These are phyloP conservation scores for Eilema depressum DNA, from an alignment of 2,888 invertebrate species.

Conservation along the genomic window DNA sequence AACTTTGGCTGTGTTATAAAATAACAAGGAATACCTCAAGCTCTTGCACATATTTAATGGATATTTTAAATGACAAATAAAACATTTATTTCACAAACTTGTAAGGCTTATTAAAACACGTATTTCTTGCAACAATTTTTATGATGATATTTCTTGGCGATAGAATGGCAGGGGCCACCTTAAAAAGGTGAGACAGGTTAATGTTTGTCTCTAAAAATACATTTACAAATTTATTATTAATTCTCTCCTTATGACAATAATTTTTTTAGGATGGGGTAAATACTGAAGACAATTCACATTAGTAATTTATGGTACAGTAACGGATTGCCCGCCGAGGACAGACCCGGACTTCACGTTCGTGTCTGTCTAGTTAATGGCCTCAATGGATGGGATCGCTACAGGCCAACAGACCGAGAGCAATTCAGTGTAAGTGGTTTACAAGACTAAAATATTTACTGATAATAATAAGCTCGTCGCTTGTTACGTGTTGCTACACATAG, in stretches of 20 bases:
- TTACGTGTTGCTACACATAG: background rate
- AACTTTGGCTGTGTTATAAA: too few species aligned
- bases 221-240: background rate
- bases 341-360: background rate
- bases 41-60: too few species aligned
- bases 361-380: background rate
- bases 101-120: too few species aligned
- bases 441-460: slow-evolving; percentile 1
- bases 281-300: background rate
- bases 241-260: background rate
- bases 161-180: too few species aligned
- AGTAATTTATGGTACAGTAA: background rate
- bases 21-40: too few species aligned
- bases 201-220: background rate
- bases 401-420: background rate
- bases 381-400: background rate
- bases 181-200: background rate
- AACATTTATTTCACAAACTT: too few species aligned
- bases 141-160: too few species aligned
- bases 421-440: background rate
- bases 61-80: too few species aligned
- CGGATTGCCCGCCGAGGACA: background rate
- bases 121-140: too few species aligned
- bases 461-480: background rate
- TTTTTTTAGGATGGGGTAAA: background rate